Conservation (phyloP, 2,797 vertebrate genomes). For the Cetoscarus ocellatus region DNA sequence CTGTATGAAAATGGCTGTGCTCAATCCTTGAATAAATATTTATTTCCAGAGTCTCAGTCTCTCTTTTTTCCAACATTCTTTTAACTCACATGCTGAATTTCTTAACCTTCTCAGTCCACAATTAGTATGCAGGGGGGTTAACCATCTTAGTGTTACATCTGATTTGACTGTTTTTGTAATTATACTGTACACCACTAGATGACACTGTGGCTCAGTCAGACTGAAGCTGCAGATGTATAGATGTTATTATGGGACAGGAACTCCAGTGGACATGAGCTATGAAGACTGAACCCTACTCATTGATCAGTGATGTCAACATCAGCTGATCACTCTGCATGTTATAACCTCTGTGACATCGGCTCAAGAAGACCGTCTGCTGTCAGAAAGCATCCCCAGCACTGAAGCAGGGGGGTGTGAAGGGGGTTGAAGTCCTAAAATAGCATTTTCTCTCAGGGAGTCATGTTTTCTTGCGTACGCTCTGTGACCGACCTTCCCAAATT, state of each 20-base stretch:
- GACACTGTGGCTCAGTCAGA: slow-evolving; percentile 50
- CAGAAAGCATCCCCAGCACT: slow-evolving; percentile 28
- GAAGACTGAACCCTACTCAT: slow-evolving; percentile 45
- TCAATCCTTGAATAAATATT: too few species aligned
- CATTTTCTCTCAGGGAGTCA: slow-evolving; percentile 57
- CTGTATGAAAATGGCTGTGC: too few species aligned
- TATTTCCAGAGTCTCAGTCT: too few species aligned
- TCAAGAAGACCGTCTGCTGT: slow-evolving; percentile 42
- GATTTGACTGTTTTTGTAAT: too few species aligned
- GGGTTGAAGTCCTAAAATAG: slow-evolving; percentile 66
- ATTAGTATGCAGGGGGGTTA: too few species aligned
- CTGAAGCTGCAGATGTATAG: slow-evolving; percentile 24
- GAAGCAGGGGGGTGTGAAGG: not conserved
- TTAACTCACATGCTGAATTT: too few species aligned
- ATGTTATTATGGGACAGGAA: slow-evolving; percentile 24
- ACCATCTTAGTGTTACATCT: too few species aligned
- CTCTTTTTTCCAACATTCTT: too few species aligned
- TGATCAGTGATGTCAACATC: slow-evolving; percentile 59
- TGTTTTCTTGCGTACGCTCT: slow-evolving; percentile 64
- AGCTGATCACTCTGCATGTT: slow-evolving; percentile 40
- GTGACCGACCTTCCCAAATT: slow-evolving; percentile 77
- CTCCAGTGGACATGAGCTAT: slow-evolving; percentile 28
- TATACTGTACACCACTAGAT: slow-evolving; percentile 46
- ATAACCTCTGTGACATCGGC: slow-evolving; percentile 38
- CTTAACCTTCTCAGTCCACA: too few species aligned